Conservation (phyloP, 2,888 invertebrate species). For the Drepanosiphum platanoidis region DNA sequence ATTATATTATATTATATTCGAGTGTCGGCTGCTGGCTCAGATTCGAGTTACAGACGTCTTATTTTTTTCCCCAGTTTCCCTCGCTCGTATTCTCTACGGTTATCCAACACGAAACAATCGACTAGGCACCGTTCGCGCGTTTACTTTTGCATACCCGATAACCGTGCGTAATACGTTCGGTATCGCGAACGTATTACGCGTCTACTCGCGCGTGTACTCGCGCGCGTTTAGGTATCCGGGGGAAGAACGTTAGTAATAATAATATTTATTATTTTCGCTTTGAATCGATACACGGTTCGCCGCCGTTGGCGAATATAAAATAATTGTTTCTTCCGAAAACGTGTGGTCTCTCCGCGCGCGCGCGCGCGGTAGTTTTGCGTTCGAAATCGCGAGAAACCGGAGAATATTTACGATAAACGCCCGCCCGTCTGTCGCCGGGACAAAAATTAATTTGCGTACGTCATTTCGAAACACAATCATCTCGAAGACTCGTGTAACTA, state of each 20-base stretch:
- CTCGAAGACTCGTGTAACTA: too few relatives aligned
- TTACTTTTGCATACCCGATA: background rate
- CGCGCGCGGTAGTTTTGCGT: background rate
- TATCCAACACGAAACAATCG: background rate
- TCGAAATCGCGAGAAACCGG: background rate
- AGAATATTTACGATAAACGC: background rate
- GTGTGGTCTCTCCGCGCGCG: too few relatives aligned
- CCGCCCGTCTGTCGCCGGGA: background rate
- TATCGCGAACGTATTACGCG: background rate
- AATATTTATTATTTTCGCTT: background rate
- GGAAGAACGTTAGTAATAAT: background rate
- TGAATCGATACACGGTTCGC: background rate
- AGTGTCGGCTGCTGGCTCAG: background rate
- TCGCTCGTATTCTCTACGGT: background rate
- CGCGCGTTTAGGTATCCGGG: background rate
- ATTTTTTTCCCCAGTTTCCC: background rate
- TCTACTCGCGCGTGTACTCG: background rate
- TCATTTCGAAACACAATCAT: too few relatives aligned
- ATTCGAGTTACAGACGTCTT: background rate
- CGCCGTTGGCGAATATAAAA: background rate
- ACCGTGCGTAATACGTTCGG: background rate
- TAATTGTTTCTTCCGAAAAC: background rate
- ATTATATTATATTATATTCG: background rate
- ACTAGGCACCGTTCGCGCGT: background rate
- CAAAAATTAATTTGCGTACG: background rate